A percentile compares a stretch with the other conserved stretches of the same genome.
phyloP scores from a whole-genome alignment of 2,888 invertebrate genomes.

The Mesorhabditis sp. region DNA sequence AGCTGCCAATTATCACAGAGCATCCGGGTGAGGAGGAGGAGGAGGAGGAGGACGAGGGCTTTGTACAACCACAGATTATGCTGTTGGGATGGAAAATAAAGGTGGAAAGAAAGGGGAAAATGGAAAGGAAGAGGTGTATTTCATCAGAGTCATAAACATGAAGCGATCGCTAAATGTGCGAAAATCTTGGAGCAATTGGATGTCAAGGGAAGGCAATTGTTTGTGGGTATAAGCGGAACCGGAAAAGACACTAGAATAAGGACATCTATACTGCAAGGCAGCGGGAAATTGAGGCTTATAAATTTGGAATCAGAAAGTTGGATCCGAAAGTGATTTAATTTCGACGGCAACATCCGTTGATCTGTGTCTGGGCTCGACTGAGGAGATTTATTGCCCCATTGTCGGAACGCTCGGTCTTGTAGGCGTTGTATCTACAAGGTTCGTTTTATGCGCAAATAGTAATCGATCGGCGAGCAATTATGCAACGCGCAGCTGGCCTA shows the following conservation, averaged over 20 bases:
- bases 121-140: too few species aligned
- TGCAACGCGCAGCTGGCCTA: too few species aligned
- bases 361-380: conserved; percentile 41
- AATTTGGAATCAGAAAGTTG: too few species aligned
- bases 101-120: too few species aligned
- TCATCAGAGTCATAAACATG: conserved; percentile 7
- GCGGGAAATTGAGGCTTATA: too few species aligned
- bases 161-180: conserved; percentile 14
- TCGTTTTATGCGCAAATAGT: too few species aligned
- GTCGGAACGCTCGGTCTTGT: conserved; percentile 25
- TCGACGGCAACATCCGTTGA: conserved; percentile 38
- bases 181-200: not conserved
- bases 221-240: too few species aligned
- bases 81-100: not conserved
- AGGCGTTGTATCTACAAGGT: conserved; percentile 29
- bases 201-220: too few species aligned
- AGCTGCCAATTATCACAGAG: too few species aligned
- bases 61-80: conserved; percentile 6
- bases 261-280: too few species aligned
- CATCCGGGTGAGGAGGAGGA: not conserved
- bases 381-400: conserved; percentile 31
- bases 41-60: not conserved
- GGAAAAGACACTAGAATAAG: too few species aligned
- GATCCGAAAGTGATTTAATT: conserved; percentile 9
- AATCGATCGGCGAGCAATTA: too few species aligned